phyloP scores from a whole-genome alignment of 2,113 vertebrate genomes.

The Abramis brama region DNA sequence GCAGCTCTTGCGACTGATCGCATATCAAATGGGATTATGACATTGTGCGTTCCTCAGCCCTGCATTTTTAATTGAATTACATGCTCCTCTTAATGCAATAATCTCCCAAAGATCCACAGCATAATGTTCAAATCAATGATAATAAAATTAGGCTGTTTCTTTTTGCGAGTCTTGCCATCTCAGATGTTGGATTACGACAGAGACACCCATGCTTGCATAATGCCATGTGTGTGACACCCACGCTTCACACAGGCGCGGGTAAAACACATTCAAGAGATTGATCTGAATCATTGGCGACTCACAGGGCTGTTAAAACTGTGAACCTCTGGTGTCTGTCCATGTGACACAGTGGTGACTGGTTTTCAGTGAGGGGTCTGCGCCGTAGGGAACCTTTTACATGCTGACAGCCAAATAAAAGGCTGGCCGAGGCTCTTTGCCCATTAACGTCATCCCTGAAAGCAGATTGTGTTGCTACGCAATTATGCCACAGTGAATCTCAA shows the following conservation, averaged over 20 bases:
- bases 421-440: slow-evolving; percentile 33
- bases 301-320: slow-evolving; percentile 42
- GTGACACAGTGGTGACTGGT: slow-evolving; percentile 25
- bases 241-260: background rate
- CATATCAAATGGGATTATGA: slow-evolving; percentile 66
- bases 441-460: slow-evolving; percentile 26
- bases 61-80: slow-evolving; percentile 73
- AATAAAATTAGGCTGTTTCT: slow-evolving; percentile 65
- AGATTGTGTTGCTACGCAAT: slow-evolving; percentile 34
- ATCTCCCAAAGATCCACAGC: slow-evolving; percentile 69
- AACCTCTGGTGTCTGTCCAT: slow-evolving; percentile 29
- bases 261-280: slow-evolving; percentile 26
- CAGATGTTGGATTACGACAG: slow-evolving; percentile 4
- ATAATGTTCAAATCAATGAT: slow-evolving; percentile 73
- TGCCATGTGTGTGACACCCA: background rate
- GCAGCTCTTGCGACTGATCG: slow-evolving; percentile 60
- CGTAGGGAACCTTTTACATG: slow-evolving; percentile 47
- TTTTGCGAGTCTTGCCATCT: slow-evolving; percentile 45
- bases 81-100: slow-evolving; percentile 73
- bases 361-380: background rate
- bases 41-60: slow-evolving; percentile 66
- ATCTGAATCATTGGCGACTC: slow-evolving; percentile 33
- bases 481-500: slow-evolving; percentile 19
- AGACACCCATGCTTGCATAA: slow-evolving; percentile 14
- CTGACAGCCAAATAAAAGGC: slow-evolving; percentile 56